Evolutionary conservation across 1,140 invertebrate genomes (phyloP), one percentile per base, ranked within the genome.

Genomic region (Aphelinus certus): DNA sequence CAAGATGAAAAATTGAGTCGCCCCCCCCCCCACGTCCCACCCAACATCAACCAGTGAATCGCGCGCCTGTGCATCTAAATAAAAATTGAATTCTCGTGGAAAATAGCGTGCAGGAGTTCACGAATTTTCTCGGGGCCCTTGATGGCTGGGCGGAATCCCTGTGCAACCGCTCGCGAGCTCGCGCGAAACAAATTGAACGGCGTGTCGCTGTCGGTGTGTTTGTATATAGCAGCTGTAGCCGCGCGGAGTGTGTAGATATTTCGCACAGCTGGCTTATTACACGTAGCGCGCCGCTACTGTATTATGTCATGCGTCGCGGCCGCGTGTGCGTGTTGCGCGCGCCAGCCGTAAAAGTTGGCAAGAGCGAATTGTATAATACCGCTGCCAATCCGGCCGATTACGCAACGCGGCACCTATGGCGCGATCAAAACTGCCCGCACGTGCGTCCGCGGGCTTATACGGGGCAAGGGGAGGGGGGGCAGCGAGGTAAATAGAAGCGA

Each of bases 311-410:
- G 46, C 43, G 7, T 45, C 48, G 64, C 57, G 10, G 9, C 10
- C 63, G 55, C 10, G 46, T 45, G 42, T 51, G 48, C 51, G 26
- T 46, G 45, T 65, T 42, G 55, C 4, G 6, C 2, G n/a, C 7
- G 49, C 58, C 49, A n/a, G 63, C 66, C 65, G 57, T 74, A 74
- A 74, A 74, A 61, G 64, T 66, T 10, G 26, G 10, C 10, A 62
- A 63, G 47, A 63, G 60, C 26, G 42, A 73, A 73, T 73, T 73
- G 63, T 73, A 66, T 62, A 74, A 74, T 68, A 47, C 3, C 7
- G 65, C 42, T 47, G 26, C 43, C 43, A 57, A 64, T 64, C 51
- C 42, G 2, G 68, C 45, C 9, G n/a, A n/a, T 72, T 72, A 62
- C 71, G 55, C 46, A 72, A 72, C 53, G 42, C 46, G 62, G 7